Conservation (phyloP, 2,888 invertebrate genomes). For the Synanthedon vespiformis region DNA sequence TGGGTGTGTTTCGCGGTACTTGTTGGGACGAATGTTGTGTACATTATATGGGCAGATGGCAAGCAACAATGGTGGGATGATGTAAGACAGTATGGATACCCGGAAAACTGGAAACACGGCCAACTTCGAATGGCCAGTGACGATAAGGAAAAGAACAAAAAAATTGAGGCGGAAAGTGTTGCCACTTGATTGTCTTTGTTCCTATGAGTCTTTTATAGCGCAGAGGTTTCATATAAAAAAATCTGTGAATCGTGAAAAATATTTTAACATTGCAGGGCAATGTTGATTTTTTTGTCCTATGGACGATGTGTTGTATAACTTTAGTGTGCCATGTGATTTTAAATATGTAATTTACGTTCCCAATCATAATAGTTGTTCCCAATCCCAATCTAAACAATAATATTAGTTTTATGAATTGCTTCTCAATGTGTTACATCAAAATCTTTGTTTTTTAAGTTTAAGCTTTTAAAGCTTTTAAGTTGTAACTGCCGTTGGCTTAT, state of each 20-base stretch:
- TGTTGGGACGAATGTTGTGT: slow-evolving; percentile 73
- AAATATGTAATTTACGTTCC: too few species aligned
- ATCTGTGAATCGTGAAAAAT: background rate
- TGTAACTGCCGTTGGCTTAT: too few species aligned
- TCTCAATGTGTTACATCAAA: too few species aligned
- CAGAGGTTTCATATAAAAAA: too few species aligned
- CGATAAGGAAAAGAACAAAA: slow-evolving; percentile 51
- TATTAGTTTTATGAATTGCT: too few species aligned
- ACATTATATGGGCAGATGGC: slow-evolving; percentile 75
- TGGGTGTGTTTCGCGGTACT: slow-evolving; percentile 79
- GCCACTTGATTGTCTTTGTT: background rate
- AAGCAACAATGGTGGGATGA: slow-evolving; percentile 82
- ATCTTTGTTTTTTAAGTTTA: too few species aligned
- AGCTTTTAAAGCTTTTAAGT: too few species aligned
- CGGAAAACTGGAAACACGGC: slow-evolving; percentile 53
- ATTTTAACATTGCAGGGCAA: background rate
- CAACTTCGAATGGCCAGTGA: slow-evolving; percentile 31
- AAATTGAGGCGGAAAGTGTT: slow-evolving; percentile 27
- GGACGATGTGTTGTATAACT: background rate
- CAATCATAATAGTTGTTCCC: too few species aligned
- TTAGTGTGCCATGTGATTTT: background rate
- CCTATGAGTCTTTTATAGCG: too few species aligned
- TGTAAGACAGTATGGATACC: slow-evolving; percentile 61
- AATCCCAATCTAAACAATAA: too few species aligned
- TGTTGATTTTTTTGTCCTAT: background rate